A percentile compares a stretch with the other conserved stretches of the same genome.
Evolutionary conservation across 2,113 vertebrate species (phyloP).

Genomic region (Lycocorax pyrrhopterus): DNA sequence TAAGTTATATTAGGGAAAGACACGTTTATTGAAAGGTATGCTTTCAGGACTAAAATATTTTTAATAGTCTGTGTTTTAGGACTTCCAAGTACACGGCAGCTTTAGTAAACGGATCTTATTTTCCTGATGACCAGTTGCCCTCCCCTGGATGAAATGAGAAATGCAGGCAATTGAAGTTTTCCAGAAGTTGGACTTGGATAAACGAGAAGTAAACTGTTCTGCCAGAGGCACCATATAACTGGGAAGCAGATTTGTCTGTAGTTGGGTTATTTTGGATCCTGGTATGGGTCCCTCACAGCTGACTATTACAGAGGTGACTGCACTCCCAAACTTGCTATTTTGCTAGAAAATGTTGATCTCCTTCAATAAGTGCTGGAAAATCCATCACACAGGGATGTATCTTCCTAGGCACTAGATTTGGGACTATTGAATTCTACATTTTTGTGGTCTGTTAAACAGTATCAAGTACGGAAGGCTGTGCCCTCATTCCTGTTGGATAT

Average conservation of each 20-base stretch:
- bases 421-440: background rate
- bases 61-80: background rate
- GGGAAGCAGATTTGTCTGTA: background rate
- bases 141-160: constrained; percentile 18
- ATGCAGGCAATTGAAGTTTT: background rate
- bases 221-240: background rate
- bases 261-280: background rate
- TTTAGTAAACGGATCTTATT: background rate
- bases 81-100: background rate
- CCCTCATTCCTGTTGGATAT: background rate
- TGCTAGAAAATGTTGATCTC: background rate
- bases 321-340: background rate
- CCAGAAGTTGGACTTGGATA: background rate
- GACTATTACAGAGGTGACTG: background rate
- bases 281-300: background rate
- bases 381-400: background rate
- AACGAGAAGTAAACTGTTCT: background rate
- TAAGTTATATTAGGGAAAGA: background rate
- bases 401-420: background rate
- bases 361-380: accelerated
- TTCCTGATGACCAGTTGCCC: constrained; percentile 12
- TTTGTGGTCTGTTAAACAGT: background rate
- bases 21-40: background rate
- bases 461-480: background rate
- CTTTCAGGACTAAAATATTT: background rate